Evolutionary conservation across 2,113 vertebrate species (phyloP).

Genomic region (Actenoides lindsayi): DNA sequence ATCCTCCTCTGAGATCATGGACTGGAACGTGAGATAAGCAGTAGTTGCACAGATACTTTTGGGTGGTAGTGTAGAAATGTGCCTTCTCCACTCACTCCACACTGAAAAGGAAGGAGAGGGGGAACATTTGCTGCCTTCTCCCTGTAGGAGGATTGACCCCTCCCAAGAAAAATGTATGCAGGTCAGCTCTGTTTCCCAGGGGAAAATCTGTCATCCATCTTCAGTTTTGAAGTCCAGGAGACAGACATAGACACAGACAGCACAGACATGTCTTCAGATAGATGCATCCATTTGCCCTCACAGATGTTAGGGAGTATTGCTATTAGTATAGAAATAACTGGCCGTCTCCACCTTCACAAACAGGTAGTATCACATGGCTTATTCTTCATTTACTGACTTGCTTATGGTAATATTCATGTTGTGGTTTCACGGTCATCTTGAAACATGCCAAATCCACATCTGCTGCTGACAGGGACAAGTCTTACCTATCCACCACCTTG

Average conservation of each 20-base stretch:
- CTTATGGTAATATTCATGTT: background rate
- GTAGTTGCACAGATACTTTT: conserved; percentile 48
- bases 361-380: background rate
- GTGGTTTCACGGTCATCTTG: background rate
- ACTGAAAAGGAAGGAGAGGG: background rate
- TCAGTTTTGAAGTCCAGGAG: background rate
- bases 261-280: background rate
- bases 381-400: background rate
- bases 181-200: background rate
- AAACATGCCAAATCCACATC: rapidly evolving
- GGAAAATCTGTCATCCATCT: background rate
- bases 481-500: background rate
- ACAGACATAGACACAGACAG: background rate
- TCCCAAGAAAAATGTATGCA: background rate
- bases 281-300: background rate
- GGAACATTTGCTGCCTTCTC: background rate
- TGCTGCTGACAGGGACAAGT: rapidly evolving
- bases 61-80: conserved; percentile 20
- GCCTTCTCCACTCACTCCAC: background rate
- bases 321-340: background rate
- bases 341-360: background rate
- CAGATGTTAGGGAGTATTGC: background rate
- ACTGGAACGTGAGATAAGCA: conserved; percentile 57
- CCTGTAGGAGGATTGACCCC: background rate
- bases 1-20: conserved; percentile 43